Evolutionary conservation across 2,113 vertebrate genomes (phyloP), one percentile per base, ranked within the genome.

Genomic region (Reinhardtius hippoglossoides): DNA sequence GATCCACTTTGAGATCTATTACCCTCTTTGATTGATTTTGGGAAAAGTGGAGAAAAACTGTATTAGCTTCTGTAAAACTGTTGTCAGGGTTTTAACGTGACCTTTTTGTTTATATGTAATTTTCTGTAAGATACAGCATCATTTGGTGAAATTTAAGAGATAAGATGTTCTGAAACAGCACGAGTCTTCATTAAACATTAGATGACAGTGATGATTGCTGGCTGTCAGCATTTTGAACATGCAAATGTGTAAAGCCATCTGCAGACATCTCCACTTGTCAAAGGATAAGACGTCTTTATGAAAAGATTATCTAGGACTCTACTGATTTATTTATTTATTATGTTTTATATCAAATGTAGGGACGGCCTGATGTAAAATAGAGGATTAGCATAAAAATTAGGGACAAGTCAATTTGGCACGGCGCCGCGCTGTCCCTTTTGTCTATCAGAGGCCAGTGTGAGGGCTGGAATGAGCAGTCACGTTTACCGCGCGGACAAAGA

Each of bases 321-420:
- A 50, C 61, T 60, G 62, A 40, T 90, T 60, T 88, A 87, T 91
- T 76, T 87, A 83, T 91, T 87, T 91, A 87, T 83, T 87, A 85
- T 89, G 80, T 89, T 87, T 90, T 78, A 91, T 90, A 83, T 90
- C 80, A 90, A 90, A 87, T 50, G 74, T 76, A 63, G 68, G 78
- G 78, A 76, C 64, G 14, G 77, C 69, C 90, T 90, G 86, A 87
- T 90, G 56, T 89, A 84, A 88, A 91, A 88, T 70, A 56, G 71
- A 60, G 85, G 92, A 91, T 93, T 94, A 92, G 81, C 84, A 87
- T 84, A 80, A 78, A 92, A 90, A 93, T 91, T 84, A 91, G 77
- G 87, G 82, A 84, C 85, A 84, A 76, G 76, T 82, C 77, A 85
- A 76, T 85, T 90, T 92, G 88, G 87, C 76, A 71, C 65, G 18